Evolutionary conservation across 2,113 vertebrate species (phyloP), one percentile per base, ranked within the genome.

Genomic region (Orthonyx spaldingii): DNA sequence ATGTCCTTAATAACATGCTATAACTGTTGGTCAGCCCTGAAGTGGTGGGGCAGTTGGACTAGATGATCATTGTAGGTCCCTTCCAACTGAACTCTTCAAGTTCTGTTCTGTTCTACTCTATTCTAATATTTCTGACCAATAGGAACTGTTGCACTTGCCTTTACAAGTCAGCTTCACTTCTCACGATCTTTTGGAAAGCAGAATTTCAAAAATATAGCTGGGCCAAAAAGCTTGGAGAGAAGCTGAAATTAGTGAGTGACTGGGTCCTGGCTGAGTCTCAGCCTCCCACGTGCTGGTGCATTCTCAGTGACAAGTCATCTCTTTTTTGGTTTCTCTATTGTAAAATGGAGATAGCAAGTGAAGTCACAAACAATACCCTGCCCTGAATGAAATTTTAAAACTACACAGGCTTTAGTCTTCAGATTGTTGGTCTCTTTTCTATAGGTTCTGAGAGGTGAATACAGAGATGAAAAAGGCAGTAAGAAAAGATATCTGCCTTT

Each of bases 41-140:
- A 49, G 3, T 16, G 2, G 1, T 28, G 0, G 3, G 17, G 6
- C 33, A 74, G 15, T 8, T 60, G n/a, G 39, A 81, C 1, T 10
- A 41, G 24, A 6, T 9, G 10, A 9, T n/a, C 4, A 0, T 4
- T 69, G 22, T 16, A 56, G 13, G 33, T 35, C 35, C 5, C 11
- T 68, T 81, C 35, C 21, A 59, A 32, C 2, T n/a, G 12, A 32
- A 41, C 7, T 13, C 7, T 17, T 33, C 15, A n/a, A n/a, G 15
- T 60, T 84, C 22, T 64, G 21, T 8, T 91, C 32, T 47, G 20
- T 53, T 60, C 47, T 55, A 32, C 8, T 42, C 26, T 55, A 7
- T 23, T 55, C 33, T 60, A 52, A 21, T 28, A 41, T 16, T 86
- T 76, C 57, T 57, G 28, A 68, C 6, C 24, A 69, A 18, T 39